These are phyloP conservation scores for Neodiprion virginianus DNA, from an alignment of 1,140 invertebrate species.

Conservation along the genomic window DNA sequence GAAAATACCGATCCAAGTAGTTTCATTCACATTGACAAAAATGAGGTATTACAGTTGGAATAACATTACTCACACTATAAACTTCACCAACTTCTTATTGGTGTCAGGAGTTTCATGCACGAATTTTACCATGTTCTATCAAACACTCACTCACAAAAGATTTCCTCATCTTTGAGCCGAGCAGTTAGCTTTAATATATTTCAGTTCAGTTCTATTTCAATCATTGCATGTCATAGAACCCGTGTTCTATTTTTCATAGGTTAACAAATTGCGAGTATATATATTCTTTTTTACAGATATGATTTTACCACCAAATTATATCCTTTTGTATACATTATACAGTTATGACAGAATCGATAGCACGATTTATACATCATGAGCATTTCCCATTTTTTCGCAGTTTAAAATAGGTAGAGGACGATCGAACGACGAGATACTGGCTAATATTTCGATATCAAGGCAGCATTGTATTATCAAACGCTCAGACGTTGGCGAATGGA, in stretches of 20 bases:
- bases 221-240: too few relatives aligned
- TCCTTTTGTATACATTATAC: too few relatives aligned
- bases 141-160: too few relatives aligned
- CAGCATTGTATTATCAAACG: constrained; percentile 61
- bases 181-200: too few relatives aligned
- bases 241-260: too few relatives aligned
- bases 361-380: not conserved
- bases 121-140: not conserved
- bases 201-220: too few relatives aligned
- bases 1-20: constrained; percentile 19
- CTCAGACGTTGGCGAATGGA: constrained; percentile 46
- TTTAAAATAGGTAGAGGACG: constrained; percentile 61
- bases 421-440: constrained; percentile 57
- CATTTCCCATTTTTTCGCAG: constrained; percentile 43
- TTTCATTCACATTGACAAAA: constrained; percentile 44
- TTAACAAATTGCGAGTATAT: too few relatives aligned
- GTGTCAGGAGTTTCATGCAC: not conserved
- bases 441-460: constrained; percentile 61
- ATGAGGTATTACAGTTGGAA: constrained; percentile 34
- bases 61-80: not conserved
- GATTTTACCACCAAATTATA: not conserved
- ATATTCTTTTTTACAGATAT: not conserved
- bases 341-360: too few relatives aligned
- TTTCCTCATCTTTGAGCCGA: too few relatives aligned
- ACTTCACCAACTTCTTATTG: not conserved